Base-by-base conservation (phyloP, 1,140 invertebrate genomes). In the Diabrotica undecimpunctata region DNA sequence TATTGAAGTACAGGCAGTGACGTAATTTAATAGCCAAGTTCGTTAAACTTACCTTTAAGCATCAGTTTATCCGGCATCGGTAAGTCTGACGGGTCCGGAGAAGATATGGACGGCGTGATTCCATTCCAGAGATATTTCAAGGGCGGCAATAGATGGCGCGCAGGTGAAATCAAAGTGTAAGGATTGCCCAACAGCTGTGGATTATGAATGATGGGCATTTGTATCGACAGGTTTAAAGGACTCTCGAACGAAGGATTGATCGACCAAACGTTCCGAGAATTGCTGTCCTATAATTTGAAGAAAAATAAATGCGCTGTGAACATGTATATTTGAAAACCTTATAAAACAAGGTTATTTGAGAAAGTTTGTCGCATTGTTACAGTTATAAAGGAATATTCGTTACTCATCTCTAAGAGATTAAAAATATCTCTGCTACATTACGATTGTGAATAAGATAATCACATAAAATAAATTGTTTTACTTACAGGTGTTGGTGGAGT, bases 401-500 rank as follows among this genome's bases (percentile, higher is more conserved):
- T n/a, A n/a, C n/a, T n/a, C n/a, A n/a, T n/a, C n/a, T n/a, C n/a
- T n/a, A n/a, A n/a, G n/a, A n/a, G n/a, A n/a, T n/a, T n/a, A n/a
- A n/a, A n/a, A n/a, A n/a, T n/a, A n/a, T n/a, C n/a, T n/a, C n/a
- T n/a, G n/a, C n/a, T n/a, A n/a, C n/a, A n/a, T n/a, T n/a, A n/a
- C n/a, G n/a, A n/a, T n/a, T n/a, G n/a, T n/a, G n/a, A n/a, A n/a
- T n/a, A n/a, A n/a, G n/a, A n/a, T n/a, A n/a, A n/a, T n/a, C n/a
- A n/a, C n/a, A n/a, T 51, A 51, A 51, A 51, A 51, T 51, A 51
- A 11, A 51, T 51, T 10, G 46, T 5, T 11, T 51, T 11, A 66
- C 64, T 76, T 71, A 81, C 81, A 58, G 80, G 72, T 7, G 73
- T 63, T 12, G 78, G 76, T 39, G 79, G 75, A 38, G 78, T 79